Evolutionary conservation across 2,797 vertebrate genomes (phyloP), one percentile per base, ranked within the genome.

Genomic region (Podarcis lilfordi): DNA sequence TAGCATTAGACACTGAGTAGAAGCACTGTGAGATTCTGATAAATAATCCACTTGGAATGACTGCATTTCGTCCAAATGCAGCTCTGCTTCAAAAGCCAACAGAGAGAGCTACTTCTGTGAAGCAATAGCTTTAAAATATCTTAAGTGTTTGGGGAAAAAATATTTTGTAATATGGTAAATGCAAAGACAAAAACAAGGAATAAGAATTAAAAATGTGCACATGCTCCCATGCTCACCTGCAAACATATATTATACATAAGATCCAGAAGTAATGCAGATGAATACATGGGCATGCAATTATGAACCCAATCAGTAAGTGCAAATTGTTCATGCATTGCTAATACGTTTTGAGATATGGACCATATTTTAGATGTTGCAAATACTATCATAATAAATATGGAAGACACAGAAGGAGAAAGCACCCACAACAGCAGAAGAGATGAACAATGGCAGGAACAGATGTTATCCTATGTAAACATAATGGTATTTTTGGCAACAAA

Each of bases 361-460:
- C n/a, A 86, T 27, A 82, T 82, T 82, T 79, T 69, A 82, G 27
- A 76, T 35, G 45, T 19, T 69, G 19, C 61, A 77, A 76, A 68
- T 21, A 81, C 7, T 80, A 45, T 25, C 7, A 88, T 68, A 35
- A 40, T 75, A 76, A 82, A 77, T 43, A n/a, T 27, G 21, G 11
- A 86, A 55, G n/a, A 55, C 27, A 66, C 29, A 13, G 23, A 5
- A 61, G 23, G 10, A 50, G 37, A 15, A 83, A 66, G 17, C 55
- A 80, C 27, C 37, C 7, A 32, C 55, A 64, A 68, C 71, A 74
- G 59, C 40, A 68, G 68, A 35, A 72, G 37, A 82, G 61, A 76
- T 82, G 25, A 32, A 76, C 43, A 89, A 15, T 77, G 79, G 79
- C 32, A 82, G 43, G 19, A 82, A 86, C 78, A 82, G 83, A 55